Evolutionary conservation across 2,888 invertebrate species (phyloP).

Genomic region (Actias luna): DNA sequence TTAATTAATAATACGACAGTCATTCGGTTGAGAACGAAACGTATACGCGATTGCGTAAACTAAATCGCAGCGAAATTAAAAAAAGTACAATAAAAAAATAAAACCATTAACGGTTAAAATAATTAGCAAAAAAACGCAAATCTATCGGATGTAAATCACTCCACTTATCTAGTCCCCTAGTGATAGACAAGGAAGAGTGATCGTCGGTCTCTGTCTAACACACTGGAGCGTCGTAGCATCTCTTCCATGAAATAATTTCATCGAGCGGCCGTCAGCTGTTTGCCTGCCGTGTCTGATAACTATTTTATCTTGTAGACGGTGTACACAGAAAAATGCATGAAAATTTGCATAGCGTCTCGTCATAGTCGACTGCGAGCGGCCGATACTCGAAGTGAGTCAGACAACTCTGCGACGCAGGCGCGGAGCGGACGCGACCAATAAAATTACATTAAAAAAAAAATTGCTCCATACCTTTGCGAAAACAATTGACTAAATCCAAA

Average conservation of each 20-base stretch:
- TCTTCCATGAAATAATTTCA: too few species aligned
- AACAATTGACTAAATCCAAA: constrained; percentile 64
- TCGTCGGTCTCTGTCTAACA: constrained; percentile 57
- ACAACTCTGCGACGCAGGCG: constrained; percentile 49
- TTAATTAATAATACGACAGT: constrained; percentile 21
- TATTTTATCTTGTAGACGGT: constrained; percentile 37
- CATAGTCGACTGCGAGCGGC: constrained; percentile 33
- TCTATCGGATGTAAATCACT: constrained; percentile 74
- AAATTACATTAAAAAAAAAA: background rate
- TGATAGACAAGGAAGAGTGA: constrained; percentile 50
- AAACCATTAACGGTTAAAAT: constrained; percentile 51
- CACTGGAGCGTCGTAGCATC: too few species aligned
- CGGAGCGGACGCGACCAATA: constrained; percentile 45
- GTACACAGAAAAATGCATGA: constrained; percentile 55
- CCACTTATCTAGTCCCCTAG: constrained; percentile 71
- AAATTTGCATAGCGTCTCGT: constrained; percentile 62
- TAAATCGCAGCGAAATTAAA: background rate
- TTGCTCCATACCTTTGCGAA: constrained; percentile 19
- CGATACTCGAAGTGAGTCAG: constrained; percentile 57
- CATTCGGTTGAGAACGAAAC: constrained; percentile 16
- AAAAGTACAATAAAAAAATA: background rate
- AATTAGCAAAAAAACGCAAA: constrained; percentile 61
- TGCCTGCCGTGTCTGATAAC: constrained; percentile 40
- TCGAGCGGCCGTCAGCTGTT: constrained; percentile 64
- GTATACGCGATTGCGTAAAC: background rate